Conservation (phyloP, 1,140 invertebrate species). For the Caenorhabditis brenneri region DNA sequence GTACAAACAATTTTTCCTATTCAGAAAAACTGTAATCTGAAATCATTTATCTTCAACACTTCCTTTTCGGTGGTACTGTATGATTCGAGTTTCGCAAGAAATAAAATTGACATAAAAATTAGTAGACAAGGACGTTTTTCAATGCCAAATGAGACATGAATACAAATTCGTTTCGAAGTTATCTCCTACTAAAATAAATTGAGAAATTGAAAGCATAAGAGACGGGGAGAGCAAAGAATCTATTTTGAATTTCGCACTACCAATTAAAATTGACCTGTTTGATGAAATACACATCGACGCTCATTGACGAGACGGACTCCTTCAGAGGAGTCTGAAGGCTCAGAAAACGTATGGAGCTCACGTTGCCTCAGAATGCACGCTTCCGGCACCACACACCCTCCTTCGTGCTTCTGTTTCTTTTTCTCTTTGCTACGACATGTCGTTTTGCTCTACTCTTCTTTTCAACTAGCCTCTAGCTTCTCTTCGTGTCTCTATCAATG, state of each 20-base stretch:
- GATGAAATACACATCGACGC: background rate
- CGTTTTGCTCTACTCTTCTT: background rate
- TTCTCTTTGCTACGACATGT: background rate
- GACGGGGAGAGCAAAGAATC: too few species aligned
- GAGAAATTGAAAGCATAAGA: too few species aligned
- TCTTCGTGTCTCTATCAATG: conserved; percentile 11
- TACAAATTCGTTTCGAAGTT: too few species aligned
- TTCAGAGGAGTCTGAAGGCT: background rate
- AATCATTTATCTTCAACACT: background rate
- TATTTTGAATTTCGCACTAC: background rate
- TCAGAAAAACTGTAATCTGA: background rate
- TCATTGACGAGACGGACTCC: background rate
- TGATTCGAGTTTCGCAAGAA: background rate
- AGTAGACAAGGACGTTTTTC: background rate
- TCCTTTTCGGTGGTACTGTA: too few species aligned
- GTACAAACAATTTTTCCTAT: too few species aligned
- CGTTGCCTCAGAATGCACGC: conserved; percentile 3
- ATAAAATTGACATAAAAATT: background rate
- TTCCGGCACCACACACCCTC: background rate
- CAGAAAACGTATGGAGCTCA: background rate
- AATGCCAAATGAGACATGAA: background rate
- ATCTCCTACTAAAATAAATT: too few species aligned
- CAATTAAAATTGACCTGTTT: background rate
- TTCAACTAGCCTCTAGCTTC: background rate
- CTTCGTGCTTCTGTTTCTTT: background rate